Percentiles rank a stretch among this genome's conserved stretches.
Evolutionary conservation across 2,113 vertebrate genomes (phyloP).

Genomic region (Hylia prasina): DNA sequence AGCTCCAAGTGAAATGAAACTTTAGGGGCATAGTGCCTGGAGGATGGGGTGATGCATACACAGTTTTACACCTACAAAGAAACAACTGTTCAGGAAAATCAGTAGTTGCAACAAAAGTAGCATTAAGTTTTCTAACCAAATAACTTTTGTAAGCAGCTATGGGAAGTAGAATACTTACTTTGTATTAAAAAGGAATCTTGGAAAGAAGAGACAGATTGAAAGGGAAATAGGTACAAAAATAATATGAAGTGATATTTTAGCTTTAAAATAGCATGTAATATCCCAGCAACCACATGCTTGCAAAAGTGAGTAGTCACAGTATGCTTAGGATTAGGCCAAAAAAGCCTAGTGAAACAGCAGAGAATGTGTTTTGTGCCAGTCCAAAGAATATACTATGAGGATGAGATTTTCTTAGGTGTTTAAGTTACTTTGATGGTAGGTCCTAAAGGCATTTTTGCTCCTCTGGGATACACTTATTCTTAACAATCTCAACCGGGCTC

Average conservation of each 20-base stretch:
- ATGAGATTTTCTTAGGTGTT: background rate
- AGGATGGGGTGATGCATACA: background rate
- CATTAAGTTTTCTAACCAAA: background rate
- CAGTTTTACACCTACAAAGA: background rate
- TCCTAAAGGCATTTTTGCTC: background rate
- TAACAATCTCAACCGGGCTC: background rate
- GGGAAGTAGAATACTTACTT: background rate
- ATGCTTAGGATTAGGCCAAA: background rate
- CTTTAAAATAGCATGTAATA: background rate
- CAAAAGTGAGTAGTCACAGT: background rate
- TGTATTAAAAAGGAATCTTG: background rate
- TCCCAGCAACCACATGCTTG: background rate
- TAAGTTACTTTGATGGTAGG: background rate
- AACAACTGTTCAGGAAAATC: background rate
- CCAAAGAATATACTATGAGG: background rate
- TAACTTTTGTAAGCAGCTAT: background rate
- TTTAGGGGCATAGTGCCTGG: background rate
- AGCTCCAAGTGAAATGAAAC: background rate
- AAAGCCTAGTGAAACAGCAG: background rate
- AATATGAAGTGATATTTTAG: background rate
- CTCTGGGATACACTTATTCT: background rate
- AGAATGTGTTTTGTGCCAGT: background rate
- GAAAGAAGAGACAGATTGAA: background rate
- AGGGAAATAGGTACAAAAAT: background rate
- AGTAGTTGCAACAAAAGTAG: background rate